Base-by-base conservation (phyloP, 2,888 invertebrate species). In the Hirudinaria manillensis region DNA sequence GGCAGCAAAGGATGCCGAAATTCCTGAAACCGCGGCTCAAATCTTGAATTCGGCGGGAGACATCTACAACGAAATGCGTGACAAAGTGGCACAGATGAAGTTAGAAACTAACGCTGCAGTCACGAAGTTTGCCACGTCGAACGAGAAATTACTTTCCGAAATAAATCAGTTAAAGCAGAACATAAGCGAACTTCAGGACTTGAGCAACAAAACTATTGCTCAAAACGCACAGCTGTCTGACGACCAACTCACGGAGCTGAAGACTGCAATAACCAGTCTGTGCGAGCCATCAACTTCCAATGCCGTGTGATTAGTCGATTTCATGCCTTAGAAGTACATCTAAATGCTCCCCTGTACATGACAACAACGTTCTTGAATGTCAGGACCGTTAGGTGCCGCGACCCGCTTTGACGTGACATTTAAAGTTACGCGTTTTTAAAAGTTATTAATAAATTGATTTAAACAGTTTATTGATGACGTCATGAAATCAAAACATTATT, bases 41-140 rank as follows among this genome's bases (percentile, higher is more conserved):
- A 75, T 61, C 16, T 29, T 73, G 21, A 21, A 3, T 3, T 21
- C 65, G 6, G 56, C 56, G 13, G 73, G 55, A 24, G 36, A 36
- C 24, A 36, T 71, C 10, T 72, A 75, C 75, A 72, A 45, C 45
- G 75, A 75, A 34, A 72, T 75, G 21, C 36, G 53, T 24, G 36
- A 61, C 36, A 72, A 71, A 32, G 21, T 75, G 19, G 55, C 65
- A 0, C 71, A 75, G 38, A n/a, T 75, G 16, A 55, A 72, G 34
- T 51, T 34, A 21, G 71, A 27, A n/a, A 71, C 72, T 16, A 61
- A 29, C 29, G 29, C 61, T 16, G 27, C 73, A 3, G 21, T 73
- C 3, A 21, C 55, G 19, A 73, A 73, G 73, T 65, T 27, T 24
- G 56, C 55, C 24, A 1, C 27, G 10, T 61, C 73, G 13, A 73